Conservation (phyloP, 2,888 invertebrate genomes). For the Siphonodentalium dalli region DNA sequence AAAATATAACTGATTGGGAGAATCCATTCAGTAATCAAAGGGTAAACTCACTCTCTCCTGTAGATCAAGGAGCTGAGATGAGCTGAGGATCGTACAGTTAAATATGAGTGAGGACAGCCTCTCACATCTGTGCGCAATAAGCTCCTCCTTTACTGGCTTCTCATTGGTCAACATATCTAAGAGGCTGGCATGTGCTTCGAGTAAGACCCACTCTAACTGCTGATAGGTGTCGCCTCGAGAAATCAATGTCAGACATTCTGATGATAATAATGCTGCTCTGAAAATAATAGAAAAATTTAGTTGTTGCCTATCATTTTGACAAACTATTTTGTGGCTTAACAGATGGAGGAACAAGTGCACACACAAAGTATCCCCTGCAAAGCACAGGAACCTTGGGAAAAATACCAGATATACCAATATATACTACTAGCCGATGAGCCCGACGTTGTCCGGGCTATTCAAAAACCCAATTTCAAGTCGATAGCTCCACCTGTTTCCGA, state of each 20-base stretch:
- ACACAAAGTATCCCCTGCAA: background rate
- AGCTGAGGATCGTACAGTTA: slow-evolving; percentile 54
- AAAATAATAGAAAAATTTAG: slow-evolving; percentile 2
- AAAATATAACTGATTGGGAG: too few species aligned
- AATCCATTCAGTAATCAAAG: too few species aligned
- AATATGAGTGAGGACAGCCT: slow-evolving; percentile 57
- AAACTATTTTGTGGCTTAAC: background rate
- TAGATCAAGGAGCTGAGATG: slow-evolving; percentile 49
- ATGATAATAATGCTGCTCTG: slow-evolving; percentile 57
- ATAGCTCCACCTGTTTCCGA: too few species aligned
- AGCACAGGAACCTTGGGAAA: too few species aligned
- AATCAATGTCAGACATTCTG: slow-evolving; percentile 50
- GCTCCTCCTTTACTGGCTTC: too few species aligned
- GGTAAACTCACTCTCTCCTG: slow-evolving; percentile 53
- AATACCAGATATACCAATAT: too few species aligned
- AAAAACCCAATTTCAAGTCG: too few species aligned
- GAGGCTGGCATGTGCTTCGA: slow-evolving; percentile 58
- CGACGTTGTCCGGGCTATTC: too few species aligned
- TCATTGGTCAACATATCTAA: slow-evolving; percentile 49
- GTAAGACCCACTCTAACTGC: slow-evolving; percentile 61
- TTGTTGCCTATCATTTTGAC: background rate
- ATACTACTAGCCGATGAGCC: too few species aligned
- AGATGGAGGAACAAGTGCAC: background rate
- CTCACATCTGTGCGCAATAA: slow-evolving; percentile 56
- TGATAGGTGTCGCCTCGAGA: slow-evolving; percentile 58